phyloP scores from a whole-genome alignment of 23 tunicate genomes.

The Oikopleura dioica region DNA sequence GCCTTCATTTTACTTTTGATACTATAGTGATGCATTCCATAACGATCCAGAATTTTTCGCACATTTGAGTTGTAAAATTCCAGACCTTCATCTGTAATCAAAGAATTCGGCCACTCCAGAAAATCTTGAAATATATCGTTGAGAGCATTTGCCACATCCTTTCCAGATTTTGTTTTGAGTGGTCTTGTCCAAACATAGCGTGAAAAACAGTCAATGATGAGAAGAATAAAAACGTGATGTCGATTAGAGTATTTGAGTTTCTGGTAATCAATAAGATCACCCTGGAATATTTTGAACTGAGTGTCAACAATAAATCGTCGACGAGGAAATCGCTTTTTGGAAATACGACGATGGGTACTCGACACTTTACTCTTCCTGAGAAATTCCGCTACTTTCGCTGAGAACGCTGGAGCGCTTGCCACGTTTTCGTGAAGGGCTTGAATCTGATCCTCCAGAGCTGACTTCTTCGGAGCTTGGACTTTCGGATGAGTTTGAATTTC shows the following conservation, averaged over 20 bases:
- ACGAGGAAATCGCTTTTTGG: not conserved
- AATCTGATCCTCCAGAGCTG: too few species aligned
- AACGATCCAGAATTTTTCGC: not conserved
- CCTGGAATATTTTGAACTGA: conserved; percentile 1
- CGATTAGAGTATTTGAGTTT: not conserved
- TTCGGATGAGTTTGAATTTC: too few species aligned
- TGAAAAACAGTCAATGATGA: not conserved
- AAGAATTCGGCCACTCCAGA: not conserved
- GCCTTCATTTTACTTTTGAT: not conserved
- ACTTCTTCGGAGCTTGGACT: too few species aligned
- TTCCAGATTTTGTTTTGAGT: not conserved
- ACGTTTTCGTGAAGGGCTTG: not conserved
- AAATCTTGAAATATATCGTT: not conserved
- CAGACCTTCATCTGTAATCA: conserved; percentile 1
- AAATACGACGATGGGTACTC: not conserved
- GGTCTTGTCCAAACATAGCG: not conserved
- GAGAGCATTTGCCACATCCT: not conserved
- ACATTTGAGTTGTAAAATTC: conserved; percentile 7
- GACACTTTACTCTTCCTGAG: not conserved
- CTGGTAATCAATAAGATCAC: conserved; percentile 5
- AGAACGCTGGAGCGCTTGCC: not conserved
- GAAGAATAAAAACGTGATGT: not conserved
- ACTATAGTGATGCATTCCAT: conserved; percentile 9
- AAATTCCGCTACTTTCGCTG: not conserved
- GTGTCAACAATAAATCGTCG: not conserved